phyloP scores from a whole-genome alignment of 2,797 vertebrate genomes.

The Myotis findleyi region DNA sequence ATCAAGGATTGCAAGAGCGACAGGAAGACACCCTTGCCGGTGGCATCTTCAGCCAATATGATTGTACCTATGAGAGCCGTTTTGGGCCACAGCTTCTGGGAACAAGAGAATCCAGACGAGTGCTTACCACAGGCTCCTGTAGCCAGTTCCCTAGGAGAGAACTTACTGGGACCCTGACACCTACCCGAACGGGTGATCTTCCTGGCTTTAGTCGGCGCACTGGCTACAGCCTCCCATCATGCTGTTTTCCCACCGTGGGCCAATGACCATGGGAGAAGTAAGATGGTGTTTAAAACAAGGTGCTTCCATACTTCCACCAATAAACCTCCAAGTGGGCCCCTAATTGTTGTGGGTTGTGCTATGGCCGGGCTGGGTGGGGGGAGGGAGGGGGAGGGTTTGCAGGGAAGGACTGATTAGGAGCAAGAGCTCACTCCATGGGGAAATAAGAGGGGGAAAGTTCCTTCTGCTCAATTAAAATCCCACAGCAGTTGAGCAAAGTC shows the following conservation, averaged over 20 bases:
- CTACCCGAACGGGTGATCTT: neutral
- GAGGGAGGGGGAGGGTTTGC: neutral
- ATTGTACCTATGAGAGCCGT: conserved; percentile 62
- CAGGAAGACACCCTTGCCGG: neutral
- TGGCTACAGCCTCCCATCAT: neutral
- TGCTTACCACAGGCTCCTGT: conserved; percentile 38
- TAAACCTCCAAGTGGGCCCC: conserved; percentile 66
- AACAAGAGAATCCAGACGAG: conserved; percentile 72
- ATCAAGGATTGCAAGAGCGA: neutral
- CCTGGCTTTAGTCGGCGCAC: neutral
- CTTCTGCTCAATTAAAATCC: neutral
- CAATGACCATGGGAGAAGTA: neutral
- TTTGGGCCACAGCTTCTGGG: conserved; percentile 75
- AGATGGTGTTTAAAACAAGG: conserved; percentile 42
- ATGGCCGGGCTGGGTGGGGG: neutral
- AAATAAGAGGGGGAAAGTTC: neutral
- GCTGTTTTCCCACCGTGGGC: neutral
- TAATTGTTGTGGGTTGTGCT: neutral
- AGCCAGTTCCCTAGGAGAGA: conserved; percentile 67
- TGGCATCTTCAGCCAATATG: neutral
- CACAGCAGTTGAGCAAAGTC: neutral
- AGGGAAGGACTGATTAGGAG: neutral
- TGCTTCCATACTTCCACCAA: conserved; percentile 39
- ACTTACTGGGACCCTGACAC: conserved; percentile 65
- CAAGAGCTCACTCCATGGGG: neutral